These are phyloP conservation scores for Pemphredon lugubris DNA, from an alignment of 2,888 invertebrate species.

Conservation along the genomic window DNA sequence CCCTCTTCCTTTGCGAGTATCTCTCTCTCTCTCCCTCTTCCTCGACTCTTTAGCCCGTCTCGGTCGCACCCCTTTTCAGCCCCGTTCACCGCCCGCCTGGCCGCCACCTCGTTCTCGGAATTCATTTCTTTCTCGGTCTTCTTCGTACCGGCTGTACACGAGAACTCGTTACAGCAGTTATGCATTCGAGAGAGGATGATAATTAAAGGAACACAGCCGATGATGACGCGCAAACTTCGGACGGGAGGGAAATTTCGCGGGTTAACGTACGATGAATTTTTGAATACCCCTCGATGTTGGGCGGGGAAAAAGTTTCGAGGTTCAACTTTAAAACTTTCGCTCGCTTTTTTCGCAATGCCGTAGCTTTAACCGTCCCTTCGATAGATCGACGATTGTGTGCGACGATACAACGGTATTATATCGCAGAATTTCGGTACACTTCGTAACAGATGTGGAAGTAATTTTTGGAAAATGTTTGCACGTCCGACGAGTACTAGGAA, in stretches of 20 bases:
- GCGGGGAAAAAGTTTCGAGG: too few relatives aligned
- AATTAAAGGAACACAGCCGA: conserved; percentile 42
- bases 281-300: conserved; percentile 17
- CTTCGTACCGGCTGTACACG: conserved; percentile 2
- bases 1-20: neutral
- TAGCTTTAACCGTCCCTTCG: too few relatives aligned
- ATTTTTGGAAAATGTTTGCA: too few relatives aligned
- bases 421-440: too few relatives aligned
- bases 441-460: too few relatives aligned
- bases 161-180: conserved; percentile 49
- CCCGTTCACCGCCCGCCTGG: neutral
- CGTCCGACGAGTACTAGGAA: too few relatives aligned
- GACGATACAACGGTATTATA: too few relatives aligned
- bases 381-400: too few relatives aligned
- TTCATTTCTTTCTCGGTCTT: conserved; percentile 37
- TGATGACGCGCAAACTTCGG: conserved; percentile 24
- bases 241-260: conserved; percentile 11
- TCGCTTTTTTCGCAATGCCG: too few relatives aligned
- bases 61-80: too few relatives aligned
- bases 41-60: neutral
- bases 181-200: conserved; percentile 27
- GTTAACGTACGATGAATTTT: conserved; percentile 23
- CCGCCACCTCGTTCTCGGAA: conserved; percentile 10
- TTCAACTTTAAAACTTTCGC: too few relatives aligned
- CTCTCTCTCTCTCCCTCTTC: neutral